phyloP scores from a whole-genome alignment of 2,113 vertebrate species.

The Heterocephalus glaber region DNA sequence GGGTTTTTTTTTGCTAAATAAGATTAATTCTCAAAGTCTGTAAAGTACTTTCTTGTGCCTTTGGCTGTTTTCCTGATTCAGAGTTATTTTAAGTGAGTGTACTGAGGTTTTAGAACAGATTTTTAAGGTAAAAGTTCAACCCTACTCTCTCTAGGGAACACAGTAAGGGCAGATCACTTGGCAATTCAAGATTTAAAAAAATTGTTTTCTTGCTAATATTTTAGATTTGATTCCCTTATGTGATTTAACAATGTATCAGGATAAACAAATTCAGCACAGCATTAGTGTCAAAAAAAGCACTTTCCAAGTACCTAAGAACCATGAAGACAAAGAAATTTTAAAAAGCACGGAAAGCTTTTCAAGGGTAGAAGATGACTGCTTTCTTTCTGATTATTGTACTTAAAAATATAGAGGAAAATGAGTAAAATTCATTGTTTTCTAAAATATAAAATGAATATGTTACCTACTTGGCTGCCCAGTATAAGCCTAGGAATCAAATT shows the following conservation, averaged over 20 bases:
- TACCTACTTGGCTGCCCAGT: neutral
- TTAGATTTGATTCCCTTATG: slow-evolving; percentile 61
- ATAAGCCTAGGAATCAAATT: neutral
- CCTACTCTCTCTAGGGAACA: slow-evolving; percentile 78
- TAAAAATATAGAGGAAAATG: neutral
- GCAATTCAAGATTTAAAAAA: slow-evolving; percentile 72
- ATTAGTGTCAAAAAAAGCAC: neutral
- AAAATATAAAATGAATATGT: slow-evolving; percentile 42
- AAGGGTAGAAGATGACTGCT: neutral
- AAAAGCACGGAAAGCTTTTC: neutral
- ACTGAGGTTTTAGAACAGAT: slow-evolving; percentile 67
- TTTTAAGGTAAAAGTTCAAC: slow-evolving; percentile 86
- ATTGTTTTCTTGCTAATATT: slow-evolving; percentile 80
- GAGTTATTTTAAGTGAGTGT: slow-evolving; percentile 78
- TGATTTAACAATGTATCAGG: slow-evolving; percentile 78
- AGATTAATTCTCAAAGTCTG: slow-evolving; percentile 67
- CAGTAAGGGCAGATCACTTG: slow-evolving; percentile 80
- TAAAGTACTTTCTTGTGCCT: slow-evolving; percentile 63
- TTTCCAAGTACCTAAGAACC: neutral
- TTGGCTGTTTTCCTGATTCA: slow-evolving; percentile 73
- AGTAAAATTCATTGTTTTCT: neutral
- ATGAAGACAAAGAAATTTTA: neutral
- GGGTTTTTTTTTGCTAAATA: slow-evolving; percentile 57
- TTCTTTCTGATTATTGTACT: neutral
- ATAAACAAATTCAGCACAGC: slow-evolving; percentile 73